phyloP scores from a whole-genome alignment of 92 coral and sea anemone species.

The Scolanthus callimorphus region DNA sequence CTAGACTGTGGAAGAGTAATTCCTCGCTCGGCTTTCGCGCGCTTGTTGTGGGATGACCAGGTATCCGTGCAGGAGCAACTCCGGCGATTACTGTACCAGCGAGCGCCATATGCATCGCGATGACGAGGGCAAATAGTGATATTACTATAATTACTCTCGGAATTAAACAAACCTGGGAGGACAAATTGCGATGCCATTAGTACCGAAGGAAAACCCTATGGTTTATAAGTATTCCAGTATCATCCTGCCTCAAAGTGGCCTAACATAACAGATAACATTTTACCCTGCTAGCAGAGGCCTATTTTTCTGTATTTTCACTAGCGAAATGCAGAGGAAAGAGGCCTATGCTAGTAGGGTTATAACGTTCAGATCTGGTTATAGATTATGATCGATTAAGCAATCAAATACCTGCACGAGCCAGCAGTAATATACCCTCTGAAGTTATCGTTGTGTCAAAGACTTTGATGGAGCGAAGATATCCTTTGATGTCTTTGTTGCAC shows the following conservation, averaged over 20 bases:
- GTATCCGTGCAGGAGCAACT: constrained; percentile 2
- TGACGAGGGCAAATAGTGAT: constrained; percentile 8
- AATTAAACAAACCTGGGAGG: not conserved
- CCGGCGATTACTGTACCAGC: constrained; percentile 9
- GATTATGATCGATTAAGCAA: too few relatives aligned
- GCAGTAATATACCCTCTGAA: constrained; percentile 41
- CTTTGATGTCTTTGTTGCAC: constrained; percentile 44
- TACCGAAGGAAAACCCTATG: too few relatives aligned
- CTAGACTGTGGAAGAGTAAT: constrained; percentile 4
- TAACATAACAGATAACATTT: too few relatives aligned
- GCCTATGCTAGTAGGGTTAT: too few relatives aligned
- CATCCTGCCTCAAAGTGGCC: too few relatives aligned
- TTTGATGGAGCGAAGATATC: constrained; percentile 33
- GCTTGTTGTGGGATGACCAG: constrained; percentile 3
- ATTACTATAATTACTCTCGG: not conserved
- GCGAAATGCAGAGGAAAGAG: too few relatives aligned
- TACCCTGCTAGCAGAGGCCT: too few relatives aligned
- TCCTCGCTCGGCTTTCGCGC: constrained; percentile 11
- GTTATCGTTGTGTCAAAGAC: constrained; percentile 23
- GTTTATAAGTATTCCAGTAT: too few relatives aligned
- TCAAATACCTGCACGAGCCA: constrained; percentile 56
- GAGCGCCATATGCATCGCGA: constrained; percentile 11
- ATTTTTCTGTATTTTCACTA: too few relatives aligned
- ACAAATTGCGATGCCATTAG: too few relatives aligned
- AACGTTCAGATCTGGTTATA: too few relatives aligned